Evolutionary conservation across 2,888 invertebrate species (phyloP), one percentile per base, ranked within the genome.

Genomic region (Volucella bombylans): DNA sequence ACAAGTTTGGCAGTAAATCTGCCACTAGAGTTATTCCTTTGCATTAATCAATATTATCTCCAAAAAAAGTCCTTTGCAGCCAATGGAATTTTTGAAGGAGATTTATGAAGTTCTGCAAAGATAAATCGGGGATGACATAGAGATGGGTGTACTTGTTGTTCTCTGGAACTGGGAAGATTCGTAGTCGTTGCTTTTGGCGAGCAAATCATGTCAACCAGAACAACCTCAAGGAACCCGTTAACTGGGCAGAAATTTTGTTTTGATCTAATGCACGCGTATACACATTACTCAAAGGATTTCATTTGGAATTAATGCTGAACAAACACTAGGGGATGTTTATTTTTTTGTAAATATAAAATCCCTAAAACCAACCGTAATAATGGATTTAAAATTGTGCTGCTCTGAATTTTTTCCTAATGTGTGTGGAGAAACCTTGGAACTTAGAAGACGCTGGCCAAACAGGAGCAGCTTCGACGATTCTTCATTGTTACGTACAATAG

Each of bases 21-120:
- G 79, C 71, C 79, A 74, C 68, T 83, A 43, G 64, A 73, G 68
- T 64, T 73, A 69, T 69, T 41, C 69, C 52, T 73, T 68, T 80
- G 79, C 79, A 83, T 83, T 83, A 83, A 83, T 83, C 82, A 83
- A 80, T 83, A 74, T 80, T 74, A 71, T 69, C 52, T 52, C 41
- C 41, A 65, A 57, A 64, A 57, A 82, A 57, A 77, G 39, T 47
- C 59, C 23, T 55, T 54, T 23, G 18, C 76, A 76, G 45, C 57
- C 41, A 55, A 77, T 71, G 77, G 59, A 65, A 71, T 38, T 45
- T 50, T 69, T 62, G 55, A 77, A 69, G 18, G 67, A 68, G 80
- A 80, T 80, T 80, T 74, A 80, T 80, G 74, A 74, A 74, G 74
- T 61, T 54, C 50, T 65, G n/a, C 8, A 8, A 15, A 39, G 49